Evolutionary conservation across 2,113 vertebrate genomes (phyloP), one percentile per base, ranked within the genome.

Genomic region (Alosa alosa): DNA sequence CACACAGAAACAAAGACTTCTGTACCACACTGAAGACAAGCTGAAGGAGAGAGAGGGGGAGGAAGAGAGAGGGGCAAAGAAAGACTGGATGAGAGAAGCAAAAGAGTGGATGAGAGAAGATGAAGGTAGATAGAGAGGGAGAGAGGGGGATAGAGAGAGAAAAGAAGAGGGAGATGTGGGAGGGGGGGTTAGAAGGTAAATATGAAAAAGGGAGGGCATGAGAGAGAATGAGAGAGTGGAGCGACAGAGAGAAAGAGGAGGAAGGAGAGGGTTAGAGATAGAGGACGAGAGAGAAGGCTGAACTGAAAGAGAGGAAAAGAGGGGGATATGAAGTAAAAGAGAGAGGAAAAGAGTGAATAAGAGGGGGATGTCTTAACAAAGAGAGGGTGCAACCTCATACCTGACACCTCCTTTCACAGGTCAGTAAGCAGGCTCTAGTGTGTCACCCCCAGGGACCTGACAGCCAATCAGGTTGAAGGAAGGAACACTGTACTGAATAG

Each of bases 81-180:
- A n/a, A n/a, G n/a, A n/a, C n/a, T n/a, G n/a, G n/a, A n/a, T n/a
- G n/a, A n/a, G n/a, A n/a, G n/a, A n/a, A n/a, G n/a, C n/a, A n/a
- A n/a, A n/a, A n/a, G n/a, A n/a, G n/a, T 41, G 60, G 31, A 83
- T 9, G 41, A 49, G 49, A 86, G 85, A 90, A 4, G 41, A 44
- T 2, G 41, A 44, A 44, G 2, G 31, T 31, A 31, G 31, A 31
- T 31, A 31, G 31, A 31, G 31, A 31, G 1, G 31, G 31, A 31
- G 41, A 44, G 41, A 44, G 41, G 41, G 41, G 41, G 41, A 44
- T 44, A 44, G 41, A 44, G 41, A 44, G 41, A 44, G 41, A 44
- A 44, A 44, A 44, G 41, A 44, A 44, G 41, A 44, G 41, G 41
- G 41, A 44, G 4, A 44, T 1, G 41, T 31, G 31, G 31, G 31